Evolutionary conservation across 1,140 invertebrate genomes (phyloP).

Genomic region (Pomacea maculata): DNA sequence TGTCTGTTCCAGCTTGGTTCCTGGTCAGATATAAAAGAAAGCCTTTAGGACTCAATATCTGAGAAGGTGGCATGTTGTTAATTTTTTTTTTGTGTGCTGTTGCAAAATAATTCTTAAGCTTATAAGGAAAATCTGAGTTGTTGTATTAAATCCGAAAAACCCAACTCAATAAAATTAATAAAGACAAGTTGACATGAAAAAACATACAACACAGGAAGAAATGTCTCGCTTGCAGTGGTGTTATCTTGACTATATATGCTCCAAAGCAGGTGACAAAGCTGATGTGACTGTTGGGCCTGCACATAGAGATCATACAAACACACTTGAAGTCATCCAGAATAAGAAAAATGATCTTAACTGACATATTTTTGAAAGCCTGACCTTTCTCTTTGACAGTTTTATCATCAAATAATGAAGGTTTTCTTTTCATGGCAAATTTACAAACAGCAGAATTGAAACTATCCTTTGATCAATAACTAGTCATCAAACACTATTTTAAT

Average conservation of each 20-base stretch:
- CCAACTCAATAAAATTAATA: neutral
- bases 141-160: neutral
- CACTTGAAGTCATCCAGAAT: no score
- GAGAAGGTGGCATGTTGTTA: no score
- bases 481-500: no score
- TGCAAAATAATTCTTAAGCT: neutral
- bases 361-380: no score
- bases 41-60: no score
- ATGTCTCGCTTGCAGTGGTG: constrained; percentile 5
- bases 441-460: no score
- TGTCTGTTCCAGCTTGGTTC: constrained; percentile 34
- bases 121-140: neutral
- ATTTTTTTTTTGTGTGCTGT: no score
- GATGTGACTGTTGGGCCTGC: constrained; percentile 48
- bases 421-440: no score
- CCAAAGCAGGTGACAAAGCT: constrained; percentile 58
- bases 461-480: no score
- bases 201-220: constrained; percentile 45
- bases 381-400: no score
- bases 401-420: no score
- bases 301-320: neutral
- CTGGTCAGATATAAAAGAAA: constrained; percentile 27
- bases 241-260: constrained; percentile 37
- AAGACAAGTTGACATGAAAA: neutral
- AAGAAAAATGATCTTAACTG: no score